Base-by-base conservation (phyloP, 1,140 invertebrate species). In the Camponotus pennsylvanicus region DNA sequence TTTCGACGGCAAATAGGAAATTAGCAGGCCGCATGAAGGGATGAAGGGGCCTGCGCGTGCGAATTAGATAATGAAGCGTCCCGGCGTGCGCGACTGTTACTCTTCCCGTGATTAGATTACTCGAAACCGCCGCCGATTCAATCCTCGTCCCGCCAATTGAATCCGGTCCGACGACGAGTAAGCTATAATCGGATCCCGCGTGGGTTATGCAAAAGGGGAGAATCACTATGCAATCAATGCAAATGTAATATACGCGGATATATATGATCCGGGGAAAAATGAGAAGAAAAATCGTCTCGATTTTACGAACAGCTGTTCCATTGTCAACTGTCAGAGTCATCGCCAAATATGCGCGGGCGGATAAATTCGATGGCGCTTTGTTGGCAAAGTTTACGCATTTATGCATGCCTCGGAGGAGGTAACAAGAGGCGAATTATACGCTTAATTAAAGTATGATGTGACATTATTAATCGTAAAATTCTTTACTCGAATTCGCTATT, bases 21-120 rank as follows among this genome's bases (percentile, higher is more conserved):
- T 83, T 83, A 75, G 55, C 79, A 49, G 15, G 49, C 15, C 55
- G 27, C 37, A 82, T 59, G 27, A 40, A 40, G 37, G 6, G 37
- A 40, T 3, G 6, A 6, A 40, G 37, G 6, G 49, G 49, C 49
- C 4, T 15, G 67, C n/a, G 77, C 61, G 42, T 18, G 52, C 69
- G 40, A 83, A 83, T 83, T 75, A 83, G 79, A 61, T 83, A 61
- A 83, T 83, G 49, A 15, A 73, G 67, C 11, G 37, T 32, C 32
- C 45, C 57, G 34, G 1, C 49, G 49, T 21, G 21, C 45, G 63
- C 55, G 32, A 18, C 69, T 32, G 55, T 59, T 45, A 73, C 79
- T 61, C 79, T 61, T 73, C 52, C 37, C 27, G 27, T 71, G 57
- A 83, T 83, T 83, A 83, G 79, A 83, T 83, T 73, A 83, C 57